These are phyloP conservation scores for Tholera decimalis DNA, from an alignment of 2,888 invertebrate genomes.

Conservation along the genomic window DNA sequence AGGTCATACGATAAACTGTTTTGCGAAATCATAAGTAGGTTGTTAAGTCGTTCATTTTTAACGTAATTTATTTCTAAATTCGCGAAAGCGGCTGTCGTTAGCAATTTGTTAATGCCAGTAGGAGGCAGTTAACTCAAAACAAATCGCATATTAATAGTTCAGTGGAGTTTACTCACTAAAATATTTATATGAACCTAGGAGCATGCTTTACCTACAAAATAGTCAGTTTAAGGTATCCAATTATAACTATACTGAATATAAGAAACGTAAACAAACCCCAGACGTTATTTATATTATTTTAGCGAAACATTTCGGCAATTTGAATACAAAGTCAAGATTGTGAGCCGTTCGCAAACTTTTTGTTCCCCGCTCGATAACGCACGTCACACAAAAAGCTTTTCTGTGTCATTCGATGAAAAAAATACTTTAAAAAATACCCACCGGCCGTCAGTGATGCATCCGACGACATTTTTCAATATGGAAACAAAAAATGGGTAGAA, in stretches of 20 bases:
- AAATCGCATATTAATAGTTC: conserved; percentile 34
- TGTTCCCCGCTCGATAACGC: conserved; percentile 83
- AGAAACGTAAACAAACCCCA: conserved; percentile 54
- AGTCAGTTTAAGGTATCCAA: conserved; percentile 12
- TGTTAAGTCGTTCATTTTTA: conserved; percentile 24
- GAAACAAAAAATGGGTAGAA: conserved; percentile 72
- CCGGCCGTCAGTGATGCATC: conserved; percentile 80
- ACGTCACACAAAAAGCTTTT: conserved; percentile 89
- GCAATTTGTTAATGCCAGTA: conserved; percentile 35
- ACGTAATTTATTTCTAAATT: conserved; percentile 17
- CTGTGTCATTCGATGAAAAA: conserved; percentile 84
- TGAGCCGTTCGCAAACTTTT: conserved; percentile 73
- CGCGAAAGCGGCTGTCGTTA: conserved; percentile 37
- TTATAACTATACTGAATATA: conserved; percentile 39
- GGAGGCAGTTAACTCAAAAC: conserved; percentile 39
- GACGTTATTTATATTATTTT: conserved; percentile 46
- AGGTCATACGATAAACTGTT: conserved; percentile 2
- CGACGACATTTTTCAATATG: conserved; percentile 87
- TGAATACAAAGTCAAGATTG: conserved; percentile 81
- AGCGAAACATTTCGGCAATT: conserved; percentile 70
- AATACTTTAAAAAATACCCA: conserved; percentile 73
- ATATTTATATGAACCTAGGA: conserved; percentile 17
- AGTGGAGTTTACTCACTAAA: conserved; percentile 15
- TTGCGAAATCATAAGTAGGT: conserved; percentile 16
- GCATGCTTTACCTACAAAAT: conserved; percentile 7